Percentiles rank a stretch among this genome's conserved stretches.
Evolutionary conservation across 2,797 vertebrate genomes (phyloP).

Genomic region (Phylloscopus collybita): DNA sequence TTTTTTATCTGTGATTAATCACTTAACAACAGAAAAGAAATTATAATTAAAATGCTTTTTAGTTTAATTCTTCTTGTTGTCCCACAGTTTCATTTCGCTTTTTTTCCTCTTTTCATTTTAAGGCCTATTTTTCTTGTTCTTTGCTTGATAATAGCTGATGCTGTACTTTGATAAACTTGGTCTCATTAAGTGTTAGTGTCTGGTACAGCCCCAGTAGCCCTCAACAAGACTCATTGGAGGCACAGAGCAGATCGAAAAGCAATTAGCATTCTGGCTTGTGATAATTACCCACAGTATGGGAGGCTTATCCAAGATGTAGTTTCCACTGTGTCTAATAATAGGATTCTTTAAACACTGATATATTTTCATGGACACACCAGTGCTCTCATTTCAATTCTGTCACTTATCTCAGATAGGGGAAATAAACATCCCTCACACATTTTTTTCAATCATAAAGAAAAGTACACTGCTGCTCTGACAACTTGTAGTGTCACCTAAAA

Average conservation of each 20-base stretch:
- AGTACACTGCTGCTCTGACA: constrained; percentile 57
- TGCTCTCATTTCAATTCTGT: constrained; percentile 67
- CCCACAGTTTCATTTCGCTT: not conserved
- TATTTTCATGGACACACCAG: constrained; percentile 67
- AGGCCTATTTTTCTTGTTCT: not conserved
- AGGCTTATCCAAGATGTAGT: constrained; percentile 69
- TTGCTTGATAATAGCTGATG: constrained; percentile 38
- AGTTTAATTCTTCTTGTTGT: not conserved
- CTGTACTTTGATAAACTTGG: constrained; percentile 61
- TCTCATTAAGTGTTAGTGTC: constrained; percentile 67
- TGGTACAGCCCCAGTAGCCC: constrained; percentile 29
- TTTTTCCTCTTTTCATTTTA: not conserved
- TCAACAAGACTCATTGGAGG: constrained; percentile 69
- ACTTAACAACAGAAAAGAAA: not conserved
- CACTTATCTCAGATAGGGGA: constrained; percentile 62
- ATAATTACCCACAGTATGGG: constrained; percentile 81
- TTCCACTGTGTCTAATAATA: constrained; percentile 80
- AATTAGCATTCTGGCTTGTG: constrained; percentile 80
- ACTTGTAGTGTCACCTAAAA: constrained; percentile 69
- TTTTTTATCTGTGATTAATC: not conserved
- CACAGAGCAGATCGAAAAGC: constrained; percentile 77
- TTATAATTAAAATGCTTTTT: not conserved
- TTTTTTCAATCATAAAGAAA: constrained; percentile 29
- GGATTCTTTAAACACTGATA: constrained; percentile 74
- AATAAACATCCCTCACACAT: constrained; percentile 66